Percentiles rank a stretch among this genome's conserved stretches.
phyloP scores from a whole-genome alignment of 1,140 invertebrate genomes.

The Drosophila sturtevanti region DNA sequence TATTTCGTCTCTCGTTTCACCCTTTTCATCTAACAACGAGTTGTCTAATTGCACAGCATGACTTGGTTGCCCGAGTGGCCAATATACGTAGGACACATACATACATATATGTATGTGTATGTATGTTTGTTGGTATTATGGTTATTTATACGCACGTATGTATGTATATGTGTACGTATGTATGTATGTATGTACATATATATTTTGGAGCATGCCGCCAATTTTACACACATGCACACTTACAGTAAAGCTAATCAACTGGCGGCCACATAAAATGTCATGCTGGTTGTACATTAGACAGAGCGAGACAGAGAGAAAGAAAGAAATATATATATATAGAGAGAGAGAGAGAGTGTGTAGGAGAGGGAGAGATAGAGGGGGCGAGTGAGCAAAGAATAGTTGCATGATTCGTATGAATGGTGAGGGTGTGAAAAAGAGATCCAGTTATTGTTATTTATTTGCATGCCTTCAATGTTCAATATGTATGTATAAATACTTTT shows the following conservation, averaged over 20 bases:
- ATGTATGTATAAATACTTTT: slow-evolving; percentile 54
- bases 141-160: not conserved
- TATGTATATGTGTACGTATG: not conserved
- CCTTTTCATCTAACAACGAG: not conserved
- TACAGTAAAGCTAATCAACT: slow-evolving; percentile 56
- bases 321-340: no score
- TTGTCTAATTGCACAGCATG: slow-evolving; percentile 43
- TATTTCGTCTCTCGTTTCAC: not conserved
- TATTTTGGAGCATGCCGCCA: slow-evolving; percentile 28
- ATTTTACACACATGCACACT: slow-evolving; percentile 7
- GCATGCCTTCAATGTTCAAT: slow-evolving; percentile 59
- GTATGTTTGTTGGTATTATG: not conserved
- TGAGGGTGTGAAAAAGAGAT: not conserved
- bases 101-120: not conserved
- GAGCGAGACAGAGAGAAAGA: not conserved
- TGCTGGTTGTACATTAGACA: not conserved
- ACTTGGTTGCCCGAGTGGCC: slow-evolving; percentile 17
- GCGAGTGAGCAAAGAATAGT: not conserved
- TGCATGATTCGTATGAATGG: not conserved
- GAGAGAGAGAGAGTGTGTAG: not conserved
- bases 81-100: not conserved
- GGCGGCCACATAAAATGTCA: slow-evolving; percentile 34
- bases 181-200: not conserved
- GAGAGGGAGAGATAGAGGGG: not conserved
- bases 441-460: slow-evolving; percentile 46